Evolutionary conservation across 2,888 invertebrate species (phyloP), one percentile per base, ranked within the genome.

Genomic region (Branchellion lobata): DNA sequence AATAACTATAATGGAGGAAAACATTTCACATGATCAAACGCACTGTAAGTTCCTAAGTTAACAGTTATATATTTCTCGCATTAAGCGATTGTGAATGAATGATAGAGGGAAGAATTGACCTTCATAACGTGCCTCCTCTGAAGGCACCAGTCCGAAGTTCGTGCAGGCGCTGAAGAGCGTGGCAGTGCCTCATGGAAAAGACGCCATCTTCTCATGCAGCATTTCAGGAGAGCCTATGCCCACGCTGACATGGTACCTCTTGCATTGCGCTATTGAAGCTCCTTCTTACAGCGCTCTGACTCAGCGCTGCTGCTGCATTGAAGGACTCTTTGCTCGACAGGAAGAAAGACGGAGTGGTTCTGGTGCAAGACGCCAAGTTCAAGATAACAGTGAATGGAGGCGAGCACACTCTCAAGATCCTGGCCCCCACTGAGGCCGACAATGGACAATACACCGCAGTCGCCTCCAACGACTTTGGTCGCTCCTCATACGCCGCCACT

Each of bases 71-170:
- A n/a, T n/a, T n/a, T n/a, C n/a, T n/a, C n/a, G n/a, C n/a, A n/a
- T n/a, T n/a, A n/a, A n/a, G n/a, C n/a, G n/a, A n/a, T n/a, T n/a
- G n/a, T n/a, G n/a, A n/a, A n/a, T n/a, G 40, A 40, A 5, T 40
- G 5, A 40, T 40, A 5, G 5, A 40, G 40, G 5, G 40, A 40
- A 40, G 14, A 5, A 40, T 14, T 40, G 40, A 8, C 40, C 14
- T 40, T 14, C 40, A 40, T 40, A n/a, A n/a, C n/a, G n/a, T 40
- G 40, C 40, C 14, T 40, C 40, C 40, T 40, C 40, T n/a, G n/a
- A n/a, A 69, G 69, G 69, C 31, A 69, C 5, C 21, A 69, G 75
- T 75, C 75, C 75, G 33, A 53, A 36, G 27, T 75, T 75, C n/a
- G 75, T 51, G 47, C 27, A 75, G 33, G 36, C 75, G 1, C 75